Evolutionary conservation across 2,888 invertebrate species (phyloP), one percentile per base, ranked within the genome.

Genomic region (Polymixis lichenea): DNA sequence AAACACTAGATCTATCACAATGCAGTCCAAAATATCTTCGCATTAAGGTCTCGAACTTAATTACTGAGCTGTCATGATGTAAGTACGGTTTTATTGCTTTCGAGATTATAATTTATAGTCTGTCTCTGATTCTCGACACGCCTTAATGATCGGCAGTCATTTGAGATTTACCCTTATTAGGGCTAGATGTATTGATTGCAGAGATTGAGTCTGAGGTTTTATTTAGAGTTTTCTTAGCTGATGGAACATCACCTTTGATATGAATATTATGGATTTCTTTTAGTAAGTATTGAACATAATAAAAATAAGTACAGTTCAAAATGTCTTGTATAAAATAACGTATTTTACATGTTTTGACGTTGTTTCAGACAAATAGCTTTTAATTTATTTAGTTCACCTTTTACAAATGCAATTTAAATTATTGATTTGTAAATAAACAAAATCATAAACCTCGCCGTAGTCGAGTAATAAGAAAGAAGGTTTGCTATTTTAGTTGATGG

Each of bases 31-130:
- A 77, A 78, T 70, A 11, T 19, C 43, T 65, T 77, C 32, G 1
- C 56, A 62, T 79, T 75, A 28, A 43, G 53, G 13, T 58, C 46
- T 69, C 15, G 55, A 75, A 58, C 69, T 61, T 77, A 81, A 74
- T 85, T 65, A 67, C 73, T 28, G 17, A 28, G 56, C 60, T 62
- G 61, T 49, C 71, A 56, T 25, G 56, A 64, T 19, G 7, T 80
- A 56, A 70, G 46, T 56, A 72, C 55, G 15, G 60, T 68, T 72
- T 77, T 72, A 81, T 81, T 62, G 82, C 77, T 17, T 60, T 25
- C 17, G 66, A 76, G 51, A 70, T 77, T 67, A 84, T 77, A 85
- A 74, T 85, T 74, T 69, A 77, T 67, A 65, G 65, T 65, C 60
- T 38, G 66, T 46, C 55, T 77, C 22, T 51, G 51, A 74, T 75